A percentile compares a stretch with the other conserved stretches of the same genome.
phyloP scores from a whole-genome alignment of 2,113 vertebrate species.

The Alexandromys fortis region DNA sequence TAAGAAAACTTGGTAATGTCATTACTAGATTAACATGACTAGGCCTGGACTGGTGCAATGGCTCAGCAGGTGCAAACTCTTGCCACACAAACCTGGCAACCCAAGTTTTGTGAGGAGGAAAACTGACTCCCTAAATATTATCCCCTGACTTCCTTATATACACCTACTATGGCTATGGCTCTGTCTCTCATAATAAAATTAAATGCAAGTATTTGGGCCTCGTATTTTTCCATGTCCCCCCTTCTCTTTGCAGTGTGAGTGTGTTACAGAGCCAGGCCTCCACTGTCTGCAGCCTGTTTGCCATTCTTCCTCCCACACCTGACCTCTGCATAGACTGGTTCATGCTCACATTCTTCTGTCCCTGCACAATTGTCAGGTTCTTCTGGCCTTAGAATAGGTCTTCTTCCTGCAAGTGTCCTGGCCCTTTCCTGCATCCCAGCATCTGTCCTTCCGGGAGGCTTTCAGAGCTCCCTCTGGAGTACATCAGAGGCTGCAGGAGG shows the following conservation, averaged over 20 bases:
- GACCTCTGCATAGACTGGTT: neutral
- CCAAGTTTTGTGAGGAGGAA: neutral
- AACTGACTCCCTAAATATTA: neutral
- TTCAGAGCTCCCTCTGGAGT: neutral
- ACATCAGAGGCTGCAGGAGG: neutral
- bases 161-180: neutral
- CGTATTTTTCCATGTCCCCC: neutral
- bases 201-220: neutral
- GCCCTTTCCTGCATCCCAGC: neutral
- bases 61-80: neutral
- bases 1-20: neutral
- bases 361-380: neutral
- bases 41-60: neutral
- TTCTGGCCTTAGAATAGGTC: neutral
- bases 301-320: too few relatives aligned
- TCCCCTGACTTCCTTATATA: too few relatives aligned
- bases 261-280: neutral
- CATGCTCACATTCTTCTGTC: neutral
- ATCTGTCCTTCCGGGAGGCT: neutral
- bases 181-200: neutral
- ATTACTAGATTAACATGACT: neutral
- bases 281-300: neutral
- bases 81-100: neutral
- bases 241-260: too few relatives aligned
- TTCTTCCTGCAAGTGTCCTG: neutral